Evolutionary conservation across 2,797 vertebrate genomes (phyloP), one percentile per base, ranked within the genome.

Genomic region (Parotocinclus haroldoi): DNA sequence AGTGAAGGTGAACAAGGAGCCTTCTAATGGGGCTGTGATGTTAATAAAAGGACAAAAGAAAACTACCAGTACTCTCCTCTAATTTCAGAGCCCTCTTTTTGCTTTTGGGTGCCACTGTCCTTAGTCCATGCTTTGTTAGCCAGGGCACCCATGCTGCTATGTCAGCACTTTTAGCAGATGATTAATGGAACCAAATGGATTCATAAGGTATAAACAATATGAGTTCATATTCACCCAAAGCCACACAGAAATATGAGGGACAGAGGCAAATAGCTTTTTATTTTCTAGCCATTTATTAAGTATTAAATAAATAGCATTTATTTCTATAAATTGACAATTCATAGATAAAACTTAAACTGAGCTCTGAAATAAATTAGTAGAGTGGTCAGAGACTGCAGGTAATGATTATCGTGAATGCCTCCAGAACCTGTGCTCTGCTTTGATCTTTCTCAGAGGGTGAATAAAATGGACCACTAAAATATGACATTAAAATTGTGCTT

Each of bases 41-140:
- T 97, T 99, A 96, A 98, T 98, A 98, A 98, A 94, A 95, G 87
- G 87, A 73, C 75, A 78, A 78, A 79, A 79, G 68, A 76, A 64
- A 40, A 87, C 89, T n/a, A n/a, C n/a, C n/a, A 89, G 85, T 77
- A 83, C 81, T 88, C 91, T 89, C 90, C 88, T 86, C 81, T 87
- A 85, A 81, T 86, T 90, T 80, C 76, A 74, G 80, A 84, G 88
- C 86, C 76, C 84, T 88, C 58, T n/a, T 50, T 84, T 90, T 90
- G 90, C 93, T 96, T 94, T 91, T 93, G 94, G 95, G 92, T 87
- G 91, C 90, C 87, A 86, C 93, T 95, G 96, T 98, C 95, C 96
- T 98, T 97, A 95, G 88, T 96, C 87, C 91, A 95, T 96, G 96
- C 91, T 98, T 97, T 98, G 95, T 93, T 97, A 96, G 94, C 90